These are phyloP conservation scores for Papio anubis DNA, from an alignment of 2,113 vertebrate genomes.

Conservation along the genomic window DNA sequence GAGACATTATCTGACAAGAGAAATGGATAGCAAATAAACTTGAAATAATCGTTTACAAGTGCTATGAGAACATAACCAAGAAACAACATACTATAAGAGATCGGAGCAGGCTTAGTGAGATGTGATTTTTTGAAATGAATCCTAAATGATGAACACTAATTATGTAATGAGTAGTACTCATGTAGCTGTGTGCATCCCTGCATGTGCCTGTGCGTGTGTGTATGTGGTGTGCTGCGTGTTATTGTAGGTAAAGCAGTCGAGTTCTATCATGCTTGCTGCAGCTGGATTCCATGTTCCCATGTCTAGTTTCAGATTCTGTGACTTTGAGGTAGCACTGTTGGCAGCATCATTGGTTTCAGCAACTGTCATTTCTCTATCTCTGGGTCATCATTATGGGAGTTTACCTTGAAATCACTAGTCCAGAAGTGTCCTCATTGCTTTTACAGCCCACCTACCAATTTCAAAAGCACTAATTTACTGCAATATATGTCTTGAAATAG, in stretches of 20 bases:
- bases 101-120: not conserved
- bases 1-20: not conserved
- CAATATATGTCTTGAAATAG: not conserved
- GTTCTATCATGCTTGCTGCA: not conserved
- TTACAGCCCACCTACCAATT: not conserved
- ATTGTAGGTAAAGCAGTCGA: not conserved
- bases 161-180: not conserved
- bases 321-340: not conserved
- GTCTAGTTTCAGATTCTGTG: not conserved
- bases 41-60: not conserved
- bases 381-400: not conserved
- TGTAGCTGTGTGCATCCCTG: not conserved
- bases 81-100: not conserved
- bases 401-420: slow-evolving; percentile 13
- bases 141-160: not conserved
- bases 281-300: not conserved
- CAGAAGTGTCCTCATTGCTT: not conserved
- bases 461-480: not conserved
- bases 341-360: not conserved
- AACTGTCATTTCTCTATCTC: not conserved
- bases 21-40: not conserved
- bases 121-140: not conserved
- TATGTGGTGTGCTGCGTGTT: too few species aligned
- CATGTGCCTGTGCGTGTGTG: not conserved
- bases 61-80: not conserved